Evolutionary conservation across 2,113 vertebrate species (phyloP), one percentile per base, ranked within the genome.

Genomic region (Sarotherodon lohbergeri): DNA sequence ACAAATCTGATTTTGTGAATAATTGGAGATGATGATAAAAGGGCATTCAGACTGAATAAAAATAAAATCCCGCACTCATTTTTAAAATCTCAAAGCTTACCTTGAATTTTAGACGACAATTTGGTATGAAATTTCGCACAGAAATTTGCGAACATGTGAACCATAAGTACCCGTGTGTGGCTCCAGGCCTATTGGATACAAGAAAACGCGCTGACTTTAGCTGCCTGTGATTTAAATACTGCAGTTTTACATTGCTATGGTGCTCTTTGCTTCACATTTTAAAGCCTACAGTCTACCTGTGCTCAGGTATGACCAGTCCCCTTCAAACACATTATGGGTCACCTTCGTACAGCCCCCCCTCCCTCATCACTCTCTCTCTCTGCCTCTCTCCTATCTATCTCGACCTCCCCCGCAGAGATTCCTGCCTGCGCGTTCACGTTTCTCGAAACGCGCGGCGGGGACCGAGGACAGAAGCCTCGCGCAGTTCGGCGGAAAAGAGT

Each of bases 401-500:
- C 82, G 80, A 79, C 86, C 88, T 78, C 87, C 91, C 86, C 91
- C 90, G 87, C 91, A 73, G 71, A 91, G 90, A 95, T 95, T 94
- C 93, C 89, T 92, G 59, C 48, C 84, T 93, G 93, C 95, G 94
- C 95, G 93, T 92, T 86, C 94, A 87, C 92, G 93, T 55, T 9
- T 57, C 29, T 80, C 66, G 36, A 86, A 89, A 61, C 43, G 94
- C 94, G 91, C 90, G 89, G 80, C 56, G 27, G 63, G 48, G 68
- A 57, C 81, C 17, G 63, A 71, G 61, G 24, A 57, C 84, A 6
- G 43, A 88, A 86, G 85, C 55, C 81, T 88, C 71, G 16, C 87
- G 24, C 90, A 50, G 86, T 34, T 88, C 84, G 86, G 86, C 46
- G 73, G 27, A 55, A 82, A 82, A 24, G 82, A 90, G 81, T 43